phyloP scores from a whole-genome alignment of 2,888 invertebrate genomes.

The Dryobota labecula region DNA sequence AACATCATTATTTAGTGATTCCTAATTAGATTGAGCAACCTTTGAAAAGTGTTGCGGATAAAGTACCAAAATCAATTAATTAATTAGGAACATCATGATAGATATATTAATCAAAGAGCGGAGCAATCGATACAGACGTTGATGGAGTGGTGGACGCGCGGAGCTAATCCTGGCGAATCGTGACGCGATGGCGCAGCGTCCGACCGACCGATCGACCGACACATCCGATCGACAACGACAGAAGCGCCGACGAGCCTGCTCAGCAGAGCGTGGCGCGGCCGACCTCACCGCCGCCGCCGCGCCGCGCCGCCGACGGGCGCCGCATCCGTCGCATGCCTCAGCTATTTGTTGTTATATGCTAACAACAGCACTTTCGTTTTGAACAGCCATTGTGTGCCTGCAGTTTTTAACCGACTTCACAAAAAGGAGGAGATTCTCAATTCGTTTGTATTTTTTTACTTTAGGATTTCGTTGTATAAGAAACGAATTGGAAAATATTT shows the following conservation, averaged over 20 bases:
- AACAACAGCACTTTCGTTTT: not conserved
- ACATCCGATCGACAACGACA: not conserved
- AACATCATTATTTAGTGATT: not conserved
- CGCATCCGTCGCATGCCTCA: not conserved
- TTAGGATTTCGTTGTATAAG: too few species aligned
- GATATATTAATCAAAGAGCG: slow-evolving; percentile 15
- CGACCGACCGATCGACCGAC: not conserved
- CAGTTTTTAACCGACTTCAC: too few species aligned
- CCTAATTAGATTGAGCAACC: not conserved
- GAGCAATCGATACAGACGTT: slow-evolving; percentile 20
- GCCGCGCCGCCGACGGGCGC: too few species aligned
- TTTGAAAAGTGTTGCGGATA: not conserved
- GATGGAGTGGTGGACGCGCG: slow-evolving; percentile 31
- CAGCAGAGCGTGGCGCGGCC: not conserved
- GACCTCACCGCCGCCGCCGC: too few species aligned
- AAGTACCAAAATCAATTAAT: not conserved
- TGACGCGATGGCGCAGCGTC: not conserved
- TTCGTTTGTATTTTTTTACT: too few species aligned
- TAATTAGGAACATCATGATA: not conserved
- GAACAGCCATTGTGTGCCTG: slow-evolving; percentile 2
- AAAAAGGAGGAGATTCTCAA: too few species aligned
- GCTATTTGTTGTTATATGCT: too few species aligned
- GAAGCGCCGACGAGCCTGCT: not conserved
- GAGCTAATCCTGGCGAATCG: slow-evolving; percentile 26
- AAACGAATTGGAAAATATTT: too few species aligned